Conservation (phyloP, 2,888 invertebrate species). For the Nebria brevicollis region DNA sequence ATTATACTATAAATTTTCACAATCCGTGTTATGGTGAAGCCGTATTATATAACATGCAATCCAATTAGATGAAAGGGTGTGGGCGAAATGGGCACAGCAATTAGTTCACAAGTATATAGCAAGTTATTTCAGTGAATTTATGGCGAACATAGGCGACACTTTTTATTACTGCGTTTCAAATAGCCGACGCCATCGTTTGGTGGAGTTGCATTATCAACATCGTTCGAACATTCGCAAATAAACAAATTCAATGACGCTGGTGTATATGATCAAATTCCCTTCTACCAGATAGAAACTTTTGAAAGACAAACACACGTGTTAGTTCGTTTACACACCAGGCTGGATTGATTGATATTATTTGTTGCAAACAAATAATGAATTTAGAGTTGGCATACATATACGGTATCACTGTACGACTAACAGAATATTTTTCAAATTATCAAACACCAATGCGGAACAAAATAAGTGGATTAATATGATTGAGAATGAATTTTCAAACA, state of each 20-base stretch:
- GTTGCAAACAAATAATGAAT: not conserved
- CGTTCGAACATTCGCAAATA: not conserved
- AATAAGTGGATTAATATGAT: too few species aligned
- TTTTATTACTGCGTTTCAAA: constrained; percentile 33
- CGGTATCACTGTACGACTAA: too few species aligned
- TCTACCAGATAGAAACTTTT: not conserved
- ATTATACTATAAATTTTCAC: constrained; percentile 40
- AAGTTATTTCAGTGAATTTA: constrained; percentile 30
- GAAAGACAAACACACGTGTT: not conserved
- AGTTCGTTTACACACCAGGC: not conserved
- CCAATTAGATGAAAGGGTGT: constrained; percentile 34
- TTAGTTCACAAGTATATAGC: constrained; percentile 40
- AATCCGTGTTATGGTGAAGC: constrained; percentile 36
- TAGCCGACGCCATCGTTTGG: not conserved
- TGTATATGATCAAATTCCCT: not conserved
- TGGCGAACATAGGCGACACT: constrained; percentile 17
- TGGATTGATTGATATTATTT: not conserved
- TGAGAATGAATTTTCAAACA: too few species aligned
- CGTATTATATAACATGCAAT: constrained; percentile 43
- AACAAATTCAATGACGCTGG: not conserved
- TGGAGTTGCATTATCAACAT: not conserved
- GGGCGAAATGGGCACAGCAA: constrained; percentile 27
- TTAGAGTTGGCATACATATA: too few species aligned
- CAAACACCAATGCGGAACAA: too few species aligned
- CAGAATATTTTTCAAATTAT: too few species aligned